Base-by-base conservation (phyloP, 1,140 invertebrate genomes). In the Gonatopus flavifemur region DNA sequence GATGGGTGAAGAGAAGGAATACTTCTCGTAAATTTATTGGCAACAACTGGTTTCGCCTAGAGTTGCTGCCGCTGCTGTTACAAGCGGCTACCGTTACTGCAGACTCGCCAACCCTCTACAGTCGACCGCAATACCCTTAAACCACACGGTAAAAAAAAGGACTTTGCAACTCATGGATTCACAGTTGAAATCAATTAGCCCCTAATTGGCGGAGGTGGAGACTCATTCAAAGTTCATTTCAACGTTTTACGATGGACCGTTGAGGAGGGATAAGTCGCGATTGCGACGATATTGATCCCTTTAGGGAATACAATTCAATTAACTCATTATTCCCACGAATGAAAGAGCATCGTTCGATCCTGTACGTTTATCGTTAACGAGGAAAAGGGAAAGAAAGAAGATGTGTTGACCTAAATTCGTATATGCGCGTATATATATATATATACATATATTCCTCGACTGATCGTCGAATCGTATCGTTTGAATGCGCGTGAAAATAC, bases 111-210 rank as follows among this genome's bases (percentile, higher is more conserved):
- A 32, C 41, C 37, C 52, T 33, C 25, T n/a, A n/a, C n/a, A 24
- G 32, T 31, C 5, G 33, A 18, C 38, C 32, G 38, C n/a, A n/a
- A n/a, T n/a, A n/a, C n/a, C n/a, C n/a, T n/a, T n/a, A n/a, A n/a
- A 5, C 18, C 9, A 12, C 12, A 43, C 37, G 21, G 25, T 42
- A 16, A 21, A 42, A 15, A 35, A 41, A 50, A 57, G 59, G 51
- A 56, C 52, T 55, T 53, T 55, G 55, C 51, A 56, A 55, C 50
- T 58, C 54, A 57, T 69, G 60, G 61, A 70, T 67, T 67, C 69
- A 70, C 69, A 64, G 56, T 68, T 56, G 63, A 70, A 69, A 66
- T 70, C 64, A 70, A 73, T 73, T 70, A 63, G 60, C 33, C 24
- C 25, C 45, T 63, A 62, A 63, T 64, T 64, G 62, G 49, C 43